These are phyloP conservation scores for Chlamydotis undulata DNA, from an alignment of 2,113 vertebrate genomes.

Conservation along the genomic window DNA sequence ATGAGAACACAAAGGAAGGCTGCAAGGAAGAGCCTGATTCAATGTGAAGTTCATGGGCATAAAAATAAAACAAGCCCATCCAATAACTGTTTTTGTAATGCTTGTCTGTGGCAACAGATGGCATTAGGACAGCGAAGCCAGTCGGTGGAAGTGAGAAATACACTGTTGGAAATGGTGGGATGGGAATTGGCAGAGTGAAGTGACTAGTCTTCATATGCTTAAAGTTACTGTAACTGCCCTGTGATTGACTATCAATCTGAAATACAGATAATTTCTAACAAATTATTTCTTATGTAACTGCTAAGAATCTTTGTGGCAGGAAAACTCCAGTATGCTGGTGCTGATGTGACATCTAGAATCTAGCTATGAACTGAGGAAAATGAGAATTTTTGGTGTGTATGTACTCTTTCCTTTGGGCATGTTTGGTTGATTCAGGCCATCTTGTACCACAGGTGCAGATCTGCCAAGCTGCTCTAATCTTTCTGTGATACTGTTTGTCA, in stretches of 20 bases:
- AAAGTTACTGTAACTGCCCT: neutral
- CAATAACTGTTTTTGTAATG: neutral
- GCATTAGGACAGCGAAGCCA: neutral
- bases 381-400: neutral
- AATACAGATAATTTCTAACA: neutral
- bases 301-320: neutral
- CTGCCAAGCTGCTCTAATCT: neutral
- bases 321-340: neutral
- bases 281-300: neutral
- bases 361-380: neutral
- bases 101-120: neutral
- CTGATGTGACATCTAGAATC: neutral
- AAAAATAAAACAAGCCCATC: neutral
- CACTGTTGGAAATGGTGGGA: neutral
- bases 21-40: neutral
- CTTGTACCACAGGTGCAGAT: neutral
- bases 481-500: accelerated
- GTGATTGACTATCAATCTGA: neutral
- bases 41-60: accelerated
- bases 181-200: neutral
- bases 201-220: neutral
- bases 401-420: neutral
- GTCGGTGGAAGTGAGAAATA: neutral
- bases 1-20: neutral
- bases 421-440: neutral